phyloP scores from a whole-genome alignment of 2,888 invertebrate genomes.

The Opisthograptis luteolata region DNA sequence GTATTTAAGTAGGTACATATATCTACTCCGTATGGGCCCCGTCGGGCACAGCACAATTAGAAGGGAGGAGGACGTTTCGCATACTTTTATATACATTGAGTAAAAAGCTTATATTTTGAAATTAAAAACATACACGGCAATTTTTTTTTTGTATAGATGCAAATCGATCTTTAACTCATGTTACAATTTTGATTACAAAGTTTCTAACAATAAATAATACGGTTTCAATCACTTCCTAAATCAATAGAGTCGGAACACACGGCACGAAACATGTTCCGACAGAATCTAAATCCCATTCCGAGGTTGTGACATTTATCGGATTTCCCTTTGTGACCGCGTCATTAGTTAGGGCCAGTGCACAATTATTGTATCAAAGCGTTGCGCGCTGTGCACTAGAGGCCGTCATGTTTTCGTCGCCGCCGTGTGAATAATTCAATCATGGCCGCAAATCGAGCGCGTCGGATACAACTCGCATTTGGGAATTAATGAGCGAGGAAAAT shows the following conservation, averaged over 20 bases:
- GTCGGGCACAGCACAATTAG: too few relatives aligned
- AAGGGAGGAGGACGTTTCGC: too few relatives aligned
- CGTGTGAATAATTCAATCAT: conserved; percentile 28
- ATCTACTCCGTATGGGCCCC: too few relatives aligned
- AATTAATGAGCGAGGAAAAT: too few relatives aligned
- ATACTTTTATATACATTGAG: too few relatives aligned
- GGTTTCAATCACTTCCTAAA: not conserved
- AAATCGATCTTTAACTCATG: too few relatives aligned
- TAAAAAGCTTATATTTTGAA: too few relatives aligned
- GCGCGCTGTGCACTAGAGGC: conserved; percentile 25
- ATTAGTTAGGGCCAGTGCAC: conserved; percentile 48
- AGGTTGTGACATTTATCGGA: conserved; percentile 55
- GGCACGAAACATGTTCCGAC: conserved; percentile 19
- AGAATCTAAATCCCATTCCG: conserved; percentile 31
- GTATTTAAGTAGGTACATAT: too few relatives aligned
- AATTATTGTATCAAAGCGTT: conserved; percentile 50
- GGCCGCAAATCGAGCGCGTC: conserved; percentile 8
- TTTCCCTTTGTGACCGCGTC: conserved; percentile 50
- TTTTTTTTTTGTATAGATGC: too few relatives aligned
- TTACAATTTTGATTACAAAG: too few relatives aligned
- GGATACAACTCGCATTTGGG: not conserved
- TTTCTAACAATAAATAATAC: too few relatives aligned
- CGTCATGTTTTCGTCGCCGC: conserved; percentile 27
- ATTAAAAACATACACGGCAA: too few relatives aligned
- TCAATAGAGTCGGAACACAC: not conserved